Evolutionary conservation across 2,113 vertebrate genomes (phyloP).

Genomic region (Notiomystis cincta): DNA sequence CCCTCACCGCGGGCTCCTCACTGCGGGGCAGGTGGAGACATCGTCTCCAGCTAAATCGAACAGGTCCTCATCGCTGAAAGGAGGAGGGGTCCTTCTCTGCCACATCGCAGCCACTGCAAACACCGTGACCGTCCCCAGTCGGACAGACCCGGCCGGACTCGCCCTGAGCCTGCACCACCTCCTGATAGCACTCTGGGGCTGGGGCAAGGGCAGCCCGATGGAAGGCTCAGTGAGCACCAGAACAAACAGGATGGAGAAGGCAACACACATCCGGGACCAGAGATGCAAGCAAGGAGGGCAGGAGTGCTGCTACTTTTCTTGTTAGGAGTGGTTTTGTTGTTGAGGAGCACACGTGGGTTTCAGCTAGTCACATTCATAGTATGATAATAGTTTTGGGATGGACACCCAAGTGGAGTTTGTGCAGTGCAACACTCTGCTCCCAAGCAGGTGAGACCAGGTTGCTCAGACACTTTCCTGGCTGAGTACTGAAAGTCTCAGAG

Average conservation of each 20-base stretch:
- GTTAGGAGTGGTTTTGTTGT: not conserved
- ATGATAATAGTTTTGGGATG: not conserved
- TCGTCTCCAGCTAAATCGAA: accelerated
- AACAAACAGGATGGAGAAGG: accelerated
- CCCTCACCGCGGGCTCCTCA: accelerated
- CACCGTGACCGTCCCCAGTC: accelerated
- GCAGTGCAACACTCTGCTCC: not conserved
- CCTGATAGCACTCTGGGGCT: not conserved
- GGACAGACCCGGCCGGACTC: not conserved
- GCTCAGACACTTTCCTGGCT: not conserved
- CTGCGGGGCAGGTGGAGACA: accelerated
- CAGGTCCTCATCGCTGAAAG: not conserved
- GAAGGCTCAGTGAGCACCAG: not conserved
- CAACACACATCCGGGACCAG: not conserved
- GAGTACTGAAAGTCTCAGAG: not conserved
- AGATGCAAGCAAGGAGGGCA: accelerated
- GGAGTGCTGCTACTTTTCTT: not conserved
- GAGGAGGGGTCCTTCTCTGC: not conserved
- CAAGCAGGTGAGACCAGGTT: not conserved
- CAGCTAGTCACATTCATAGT: not conserved
- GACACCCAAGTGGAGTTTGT: not conserved
- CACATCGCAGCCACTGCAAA: not conserved
- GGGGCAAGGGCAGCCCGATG: accelerated
- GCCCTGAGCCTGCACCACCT: not conserved
- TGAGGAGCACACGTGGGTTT: not conserved